Base-by-base conservation (phyloP, 2,797 vertebrate species). In the Scolopax rusticola region DNA sequence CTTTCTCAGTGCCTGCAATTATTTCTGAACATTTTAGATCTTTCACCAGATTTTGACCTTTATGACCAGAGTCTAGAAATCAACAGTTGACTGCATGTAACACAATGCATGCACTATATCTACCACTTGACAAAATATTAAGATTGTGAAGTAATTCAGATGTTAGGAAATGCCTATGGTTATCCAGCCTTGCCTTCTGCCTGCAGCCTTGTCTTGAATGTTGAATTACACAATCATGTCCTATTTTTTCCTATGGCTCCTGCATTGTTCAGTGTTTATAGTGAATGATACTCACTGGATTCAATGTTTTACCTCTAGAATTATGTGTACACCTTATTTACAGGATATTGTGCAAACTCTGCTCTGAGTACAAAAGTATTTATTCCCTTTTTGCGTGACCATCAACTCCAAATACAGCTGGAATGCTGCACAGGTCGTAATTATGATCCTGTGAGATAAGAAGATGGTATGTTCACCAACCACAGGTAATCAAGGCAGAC, bases 381-480 rank as follows among this genome's bases (percentile, higher is more conserved):
- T 9, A 45, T 64, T 92, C 93, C 81, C 81, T 83, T 65, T 50
- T 71, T 64, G 14, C 23, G 9, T 82, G 80, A n/a, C 51, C 41
- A 80, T 70, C 64, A 50, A 33, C 53, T 90, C 57, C 85, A 75
- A 47, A 36, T 84, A 24, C 69, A 90, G 50, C 30, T 88, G 93
- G 80, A 95, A 79, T 87, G 83, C 30, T 48, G 8, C 28, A 8
- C 24, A 63, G 45, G 59, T 65, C 17, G 90, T 84, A 88, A 86
- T 96, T 88, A 89, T 79, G 59, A 70, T 87, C n/a, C 93, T 79
- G 45, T 81, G 88, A 92, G 88, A 40, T 92, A 70, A 76, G 86
- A 87, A 63, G 59, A 33, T 79, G 88, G 40, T n/a, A 19, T 79
- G 74, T 81, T 93, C 67, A 32, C 71, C 76, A 43, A 69, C 88